Conservation (phyloP, 2,797 vertebrate genomes). For the Premnoplex brunnescens region DNA sequence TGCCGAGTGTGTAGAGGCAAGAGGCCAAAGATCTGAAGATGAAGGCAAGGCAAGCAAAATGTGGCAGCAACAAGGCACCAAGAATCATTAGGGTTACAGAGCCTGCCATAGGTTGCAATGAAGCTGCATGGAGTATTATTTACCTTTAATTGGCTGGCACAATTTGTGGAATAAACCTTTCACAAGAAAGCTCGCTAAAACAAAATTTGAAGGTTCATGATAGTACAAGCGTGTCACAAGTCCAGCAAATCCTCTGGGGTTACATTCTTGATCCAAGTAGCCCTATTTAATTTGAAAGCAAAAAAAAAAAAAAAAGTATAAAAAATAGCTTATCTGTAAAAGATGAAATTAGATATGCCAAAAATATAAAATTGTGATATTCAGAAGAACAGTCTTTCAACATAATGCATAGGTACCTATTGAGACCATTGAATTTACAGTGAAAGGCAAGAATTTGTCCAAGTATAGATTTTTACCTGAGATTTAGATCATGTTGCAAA, state of each 20-base stretch:
- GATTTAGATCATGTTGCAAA: background rate
- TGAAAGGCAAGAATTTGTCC: background rate
- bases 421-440: background rate
- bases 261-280: conserved; percentile 57
- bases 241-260: conserved; percentile 57
- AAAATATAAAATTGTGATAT: background rate
- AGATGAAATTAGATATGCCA: background rate
- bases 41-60: background rate
- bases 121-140: background rate
- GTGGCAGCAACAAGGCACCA: background rate
- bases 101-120: background rate
- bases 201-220: conserved; percentile 67
- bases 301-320: background rate
- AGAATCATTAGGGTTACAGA: background rate
- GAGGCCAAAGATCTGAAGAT: background rate
- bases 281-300: conserved; percentile 28
- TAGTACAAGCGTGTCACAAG: conserved; percentile 65
- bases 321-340: background rate
- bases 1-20: background rate
- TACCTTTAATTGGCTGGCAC: conserved; percentile 58
- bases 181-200: conserved; percentile 63
- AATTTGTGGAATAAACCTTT: conserved; percentile 69
- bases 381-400: background rate
- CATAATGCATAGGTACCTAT: background rate
- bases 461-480: background rate